These are phyloP conservation scores for Drosophila paucipuncta DNA, from an alignment of 2,888 invertebrate species.

Conservation along the genomic window DNA sequence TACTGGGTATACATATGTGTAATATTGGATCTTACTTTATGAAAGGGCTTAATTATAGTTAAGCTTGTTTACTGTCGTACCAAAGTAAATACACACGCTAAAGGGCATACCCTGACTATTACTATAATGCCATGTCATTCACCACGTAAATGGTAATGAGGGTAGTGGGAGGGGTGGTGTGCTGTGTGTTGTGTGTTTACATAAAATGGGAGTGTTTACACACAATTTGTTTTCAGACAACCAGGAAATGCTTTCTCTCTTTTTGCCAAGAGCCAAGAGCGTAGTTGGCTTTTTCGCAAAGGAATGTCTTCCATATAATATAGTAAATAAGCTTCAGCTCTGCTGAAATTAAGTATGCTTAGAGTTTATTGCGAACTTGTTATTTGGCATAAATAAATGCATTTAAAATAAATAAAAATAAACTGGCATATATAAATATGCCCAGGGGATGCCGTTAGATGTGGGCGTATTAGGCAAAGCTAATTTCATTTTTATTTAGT, in stretches of 20 bases:
- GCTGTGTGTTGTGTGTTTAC: not conserved
- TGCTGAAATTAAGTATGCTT: not conserved
- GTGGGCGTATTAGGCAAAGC: not conserved
- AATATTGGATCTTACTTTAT: not conserved
- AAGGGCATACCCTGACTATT: not conserved
- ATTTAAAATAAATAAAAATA: not conserved
- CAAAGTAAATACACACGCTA: not conserved
- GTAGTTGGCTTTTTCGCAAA: not conserved
- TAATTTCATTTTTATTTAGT: not conserved
- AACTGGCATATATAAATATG: not conserved
- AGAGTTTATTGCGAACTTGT: not conserved
- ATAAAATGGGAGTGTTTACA: not conserved
- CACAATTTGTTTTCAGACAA: not conserved
- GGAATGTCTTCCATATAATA: not conserved
- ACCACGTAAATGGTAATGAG: not conserved
- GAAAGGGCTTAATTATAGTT: not conserved
- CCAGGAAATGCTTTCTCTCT: not conserved
- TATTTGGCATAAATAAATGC: not conserved
- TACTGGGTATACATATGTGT: not conserved
- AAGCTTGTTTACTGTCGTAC: slow-evolving; percentile 8
- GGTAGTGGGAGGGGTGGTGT: not conserved
- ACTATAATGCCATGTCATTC: not conserved
- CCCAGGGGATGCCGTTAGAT: not conserved
- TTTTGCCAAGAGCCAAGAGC: not conserved
- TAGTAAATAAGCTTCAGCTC: not conserved